Base-by-base conservation (phyloP, 2,113 vertebrate genomes). In the Pteronura brasiliensis region DNA sequence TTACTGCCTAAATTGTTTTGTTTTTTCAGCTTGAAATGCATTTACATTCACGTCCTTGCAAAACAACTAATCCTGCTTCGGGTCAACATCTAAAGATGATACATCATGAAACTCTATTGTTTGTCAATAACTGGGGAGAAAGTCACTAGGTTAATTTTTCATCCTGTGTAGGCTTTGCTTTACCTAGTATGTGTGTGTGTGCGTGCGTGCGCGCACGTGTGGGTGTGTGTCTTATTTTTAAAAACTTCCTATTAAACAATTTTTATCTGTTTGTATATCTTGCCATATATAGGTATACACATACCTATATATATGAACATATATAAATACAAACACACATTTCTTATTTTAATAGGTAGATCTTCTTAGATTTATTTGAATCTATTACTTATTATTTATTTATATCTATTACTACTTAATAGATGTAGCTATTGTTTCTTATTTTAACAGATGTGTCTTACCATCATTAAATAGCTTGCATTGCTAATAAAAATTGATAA, bases 401-500 rank as follows among this genome's bases (percentile, higher is more conserved):
- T 77, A 42, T 55, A 93, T 42, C 17, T 65, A 82, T 65, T 93
- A 17, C 44, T 85, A 77, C 31, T 12, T 55, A 71, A 52, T 72
- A 83, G 36, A 49, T 42, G 44, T 52, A 76, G 42, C 69, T 76
- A 49, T 61, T 63, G 15, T 77, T 93, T 96, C 18, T 79, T 84
- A 8, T 96, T 97, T 97, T 93, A 61, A 82, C 20, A 77, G n/a
- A 36, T 55, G 10, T 77, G n/a, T 80, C 49, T 85, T 72, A 81
- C 63, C 67, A 94, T 44, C 6, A 47, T 96, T 93, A 90, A 77
- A 72, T 67, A 91, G 36, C 59, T 90, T 77, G 2, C 27, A 59
- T 69, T 74, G 36, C 31, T 94, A 94, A 65, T 90, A 90, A 90
- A 94, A 95, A 72, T 61, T 82, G 44, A 34, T 88, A 90, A 89